Percentiles rank a stretch among this genome's conserved stretches.
phyloP scores from a whole-genome alignment of 2,888 invertebrate species.

The Cartodere bifasciata region DNA sequence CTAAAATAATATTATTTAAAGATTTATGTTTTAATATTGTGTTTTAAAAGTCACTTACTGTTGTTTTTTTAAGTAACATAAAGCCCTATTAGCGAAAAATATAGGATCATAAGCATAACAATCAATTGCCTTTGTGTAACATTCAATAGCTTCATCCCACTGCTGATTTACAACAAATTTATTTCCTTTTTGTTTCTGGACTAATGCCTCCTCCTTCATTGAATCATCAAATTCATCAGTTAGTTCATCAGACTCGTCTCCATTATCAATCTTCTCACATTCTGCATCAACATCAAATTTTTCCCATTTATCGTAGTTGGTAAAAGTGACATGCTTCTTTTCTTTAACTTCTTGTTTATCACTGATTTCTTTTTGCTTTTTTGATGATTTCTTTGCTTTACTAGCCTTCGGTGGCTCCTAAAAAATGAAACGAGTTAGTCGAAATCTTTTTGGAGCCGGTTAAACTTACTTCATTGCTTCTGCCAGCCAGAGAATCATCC shows the following conservation, averaged over 20 bases:
- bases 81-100: slow-evolving; percentile 77
- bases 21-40: slow-evolving; percentile 37
- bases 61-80: slow-evolving; percentile 71
- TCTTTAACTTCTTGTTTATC: slow-evolving; percentile 23
- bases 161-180: slow-evolving; percentile 60
- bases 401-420: background rate
- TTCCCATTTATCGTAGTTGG: slow-evolving; percentile 64
- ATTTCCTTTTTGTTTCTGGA: slow-evolving; percentile 74
- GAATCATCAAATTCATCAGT: slow-evolving; percentile 43
- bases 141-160: slow-evolving; percentile 74
- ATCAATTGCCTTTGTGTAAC: slow-evolving; percentile 81
- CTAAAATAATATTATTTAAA: slow-evolving; percentile 30
- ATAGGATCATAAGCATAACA: slow-evolving; percentile 65
- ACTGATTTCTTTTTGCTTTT: slow-evolving; percentile 11
- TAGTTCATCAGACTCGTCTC: slow-evolving; percentile 36
- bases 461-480: background rate
- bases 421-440: background rate
- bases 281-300: slow-evolving; percentile 65
- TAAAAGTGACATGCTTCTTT: slow-evolving; percentile 34
- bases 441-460: background rate
- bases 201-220: slow-evolving; percentile 46
- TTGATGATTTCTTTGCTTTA: background rate
- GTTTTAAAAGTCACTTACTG: slow-evolving; percentile 43
- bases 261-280: slow-evolving; percentile 48
- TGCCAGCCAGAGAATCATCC: slow-evolving; percentile 33